A percentile compares a stretch with the other conserved stretches of the same genome.
phyloP scores from a whole-genome alignment of 2,888 invertebrate species.

The Cataglyphis cursor region DNA sequence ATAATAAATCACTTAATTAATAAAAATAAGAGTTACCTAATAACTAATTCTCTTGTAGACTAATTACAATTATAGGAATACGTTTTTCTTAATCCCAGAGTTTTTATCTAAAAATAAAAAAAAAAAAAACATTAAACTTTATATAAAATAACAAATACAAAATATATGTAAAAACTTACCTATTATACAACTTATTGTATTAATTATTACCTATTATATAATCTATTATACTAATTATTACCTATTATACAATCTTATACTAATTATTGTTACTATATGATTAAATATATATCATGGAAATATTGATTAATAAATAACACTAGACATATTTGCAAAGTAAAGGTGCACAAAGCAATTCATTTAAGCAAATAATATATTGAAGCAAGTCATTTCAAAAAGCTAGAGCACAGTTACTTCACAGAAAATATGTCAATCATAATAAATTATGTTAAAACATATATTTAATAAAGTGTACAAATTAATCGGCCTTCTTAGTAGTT shows the following conservation, averaged over 20 bases:
- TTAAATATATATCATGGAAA: neutral
- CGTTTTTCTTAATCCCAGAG: neutral
- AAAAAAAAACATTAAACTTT: neutral
- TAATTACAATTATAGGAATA: neutral
- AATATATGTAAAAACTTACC: no score
- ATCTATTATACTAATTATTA: no score
- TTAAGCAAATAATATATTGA: neutral
- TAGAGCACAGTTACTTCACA: constrained; percentile 57
- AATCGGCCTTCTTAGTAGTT: constrained; percentile 93
- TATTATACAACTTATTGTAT: no score
- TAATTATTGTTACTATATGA: no score
- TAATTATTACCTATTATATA: no score
- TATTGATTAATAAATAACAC: constrained; percentile 5
- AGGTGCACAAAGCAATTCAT: neutral
- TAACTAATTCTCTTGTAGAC: neutral
- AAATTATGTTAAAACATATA: constrained; percentile 64
- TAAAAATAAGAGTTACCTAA: constrained; percentile 1
- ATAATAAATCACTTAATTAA: neutral
- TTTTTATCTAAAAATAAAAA: neutral
- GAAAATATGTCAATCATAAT: constrained; percentile 1
- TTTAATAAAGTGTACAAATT: constrained; percentile 87
- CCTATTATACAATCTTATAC: no score
- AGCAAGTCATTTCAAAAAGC: neutral
- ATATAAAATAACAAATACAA: neutral
- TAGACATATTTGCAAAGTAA: constrained; percentile 28